Evolutionary conservation across 1,140 invertebrate genomes (phyloP).

Genomic region (Diachasmimorpha longicaudata): DNA sequence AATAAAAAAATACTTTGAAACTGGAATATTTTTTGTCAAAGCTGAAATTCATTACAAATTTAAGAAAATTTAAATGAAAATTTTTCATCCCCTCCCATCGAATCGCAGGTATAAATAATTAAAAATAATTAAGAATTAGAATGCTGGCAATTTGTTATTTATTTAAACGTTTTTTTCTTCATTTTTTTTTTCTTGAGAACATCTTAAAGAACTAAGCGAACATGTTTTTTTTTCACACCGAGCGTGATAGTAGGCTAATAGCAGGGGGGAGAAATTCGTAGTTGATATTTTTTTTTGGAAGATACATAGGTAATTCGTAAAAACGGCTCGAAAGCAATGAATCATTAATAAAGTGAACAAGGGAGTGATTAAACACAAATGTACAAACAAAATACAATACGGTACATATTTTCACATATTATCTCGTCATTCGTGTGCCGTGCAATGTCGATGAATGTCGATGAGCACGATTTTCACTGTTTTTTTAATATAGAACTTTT

Average conservation of each 20-base stretch:
- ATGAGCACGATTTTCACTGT: not conserved
- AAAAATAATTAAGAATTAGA: not conserved
- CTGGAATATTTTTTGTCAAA: no score
- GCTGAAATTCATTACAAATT: no score
- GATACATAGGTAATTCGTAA: not conserved
- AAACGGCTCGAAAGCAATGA: not conserved
- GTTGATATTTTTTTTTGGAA: not conserved
- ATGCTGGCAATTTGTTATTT: constrained; percentile 6
- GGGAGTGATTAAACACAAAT: not conserved
- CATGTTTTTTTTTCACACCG: constrained; percentile 2
- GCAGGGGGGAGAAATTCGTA: not conserved
- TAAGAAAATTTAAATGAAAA: no score
- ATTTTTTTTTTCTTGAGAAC: constrained; percentile 4
- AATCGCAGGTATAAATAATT: no score
- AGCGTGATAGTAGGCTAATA: constrained; percentile 6
- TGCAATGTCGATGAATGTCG: not conserved
- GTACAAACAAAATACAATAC: constrained; percentile 8
- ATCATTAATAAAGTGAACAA: not conserved
- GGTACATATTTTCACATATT: constrained; percentile 1
- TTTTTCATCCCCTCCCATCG: no score
- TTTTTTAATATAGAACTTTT: not conserved
- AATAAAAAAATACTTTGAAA: no score
- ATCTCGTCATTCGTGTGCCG: not conserved
- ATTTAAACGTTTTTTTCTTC: not conserved
- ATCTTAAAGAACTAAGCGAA: constrained; percentile 2